These are phyloP conservation scores for Chaetodon auriga DNA, from an alignment of 2,113 vertebrate species.

Conservation along the genomic window DNA sequence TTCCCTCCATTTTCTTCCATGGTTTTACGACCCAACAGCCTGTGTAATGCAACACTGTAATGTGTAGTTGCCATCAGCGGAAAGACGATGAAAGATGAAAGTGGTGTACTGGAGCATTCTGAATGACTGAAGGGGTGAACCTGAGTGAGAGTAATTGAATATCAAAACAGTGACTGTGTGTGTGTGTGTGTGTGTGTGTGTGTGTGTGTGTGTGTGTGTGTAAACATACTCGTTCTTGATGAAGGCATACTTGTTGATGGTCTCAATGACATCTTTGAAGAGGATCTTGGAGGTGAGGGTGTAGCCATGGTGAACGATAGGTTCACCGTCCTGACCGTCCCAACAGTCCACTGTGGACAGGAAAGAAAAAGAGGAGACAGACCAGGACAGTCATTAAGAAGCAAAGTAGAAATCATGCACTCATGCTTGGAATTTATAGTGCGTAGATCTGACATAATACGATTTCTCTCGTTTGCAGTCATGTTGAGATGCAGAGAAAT, in stretches of 20 bases:
- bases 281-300: slow-evolving; percentile 98
- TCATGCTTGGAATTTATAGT: no score
- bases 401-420: no score
- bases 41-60: slow-evolving; percentile 4
- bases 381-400: background rate
- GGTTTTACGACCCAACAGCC: slow-evolving; percentile 2
- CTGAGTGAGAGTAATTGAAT: background rate
- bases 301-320: slow-evolving; percentile 97
- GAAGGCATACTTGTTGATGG: slow-evolving; percentile 98
- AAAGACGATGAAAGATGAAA: background rate
- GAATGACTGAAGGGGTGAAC: background rate
- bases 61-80: background rate
- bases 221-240: slow-evolving; percentile 92
- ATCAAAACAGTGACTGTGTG: background rate
- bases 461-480: no score
- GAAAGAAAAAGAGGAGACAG: background rate
- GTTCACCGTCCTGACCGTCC: slow-evolving; percentile 96
- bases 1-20: background rate
- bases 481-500: no score
- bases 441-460: no score
- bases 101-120: background rate
- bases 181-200: no score
- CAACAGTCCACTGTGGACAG: slow-evolving; percentile 93
- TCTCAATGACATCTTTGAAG: slow-evolving; percentile 96
- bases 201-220: background rate